Evolutionary conservation across 2,797 vertebrate genomes (phyloP), one percentile per base, ranked within the genome.

Genomic region (Syngnathus acus): DNA sequence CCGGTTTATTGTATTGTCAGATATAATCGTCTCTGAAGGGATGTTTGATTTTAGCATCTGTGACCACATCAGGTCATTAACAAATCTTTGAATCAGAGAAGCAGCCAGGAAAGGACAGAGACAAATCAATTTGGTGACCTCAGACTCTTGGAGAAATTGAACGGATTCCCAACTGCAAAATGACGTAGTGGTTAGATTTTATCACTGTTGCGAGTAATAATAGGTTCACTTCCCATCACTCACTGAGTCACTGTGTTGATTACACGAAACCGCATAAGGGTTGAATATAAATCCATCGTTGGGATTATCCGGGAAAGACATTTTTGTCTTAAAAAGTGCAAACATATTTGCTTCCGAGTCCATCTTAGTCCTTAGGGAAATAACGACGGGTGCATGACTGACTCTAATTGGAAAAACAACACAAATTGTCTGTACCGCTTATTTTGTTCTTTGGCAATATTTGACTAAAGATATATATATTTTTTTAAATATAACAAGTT

Each of bases 21-120:
- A 69, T 67, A 73, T 75, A 72, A 82, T 75, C 55, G 77, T 66
- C 69, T 84, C 79, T 71, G 72, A 21, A 53, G 82, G 80, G 78
- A 78, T 80, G 48, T 72, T 68, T 77, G 79, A 81, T 86, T 88
- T 83, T 86, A 81, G 80, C 79, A 86, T 86, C 85, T 85, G 76
- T 90, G 91, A 90, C 89, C 90, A 87, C 83, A 85, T 68, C 68
- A 65, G 68, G 82, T 87, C 87, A 87, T 87, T 87, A 89, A 81
- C 78, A 80, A 80, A 71, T 80, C 79, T 82, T 68, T 78, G 76
- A 76, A 71, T 85, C 78, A 74, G 77, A 60, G 64, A 62, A 81
- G 80, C 8, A 48, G 67, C 59, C 70, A 69, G 68, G 21, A 84
- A 84, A 86, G 87, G 89, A 87, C 85, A 76, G 74, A 51, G 13